Base-by-base conservation (phyloP, 2,888 invertebrate genomes). In the Temnothorax ravouxi region DNA sequence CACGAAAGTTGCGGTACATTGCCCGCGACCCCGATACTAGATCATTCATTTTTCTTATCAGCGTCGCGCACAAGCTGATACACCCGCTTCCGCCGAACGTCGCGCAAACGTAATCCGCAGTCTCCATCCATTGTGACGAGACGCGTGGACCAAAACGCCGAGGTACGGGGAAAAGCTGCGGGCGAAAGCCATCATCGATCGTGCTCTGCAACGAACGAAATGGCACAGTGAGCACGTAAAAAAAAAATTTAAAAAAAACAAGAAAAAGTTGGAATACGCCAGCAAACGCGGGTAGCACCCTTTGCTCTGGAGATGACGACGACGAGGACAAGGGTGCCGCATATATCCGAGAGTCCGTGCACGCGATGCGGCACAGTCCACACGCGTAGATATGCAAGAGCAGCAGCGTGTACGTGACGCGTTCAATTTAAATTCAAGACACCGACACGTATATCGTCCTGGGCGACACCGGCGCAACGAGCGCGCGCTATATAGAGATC, bases 361-460 rank as follows among this genome's bases (percentile, higher is more conserved):
- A 79, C 59, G 79, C 59, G 71, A 71, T 72, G 72, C 38, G 50
- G 50, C 13, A 59, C 47, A 71, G 59, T 59, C 18, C 81, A 41
- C 29, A 44, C 52, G 41, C 8, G 15, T 66, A 67, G 59, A 71
- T 80, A 72, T 80, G 72, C 59, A 80, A 34, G 47, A 80, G 59
- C 59, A 50, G 47, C 72, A 38, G 38, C 72, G 72, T 80, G 79
- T 80, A 80, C 72, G 79, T 80, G 64, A 74, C 56, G 76, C 59
- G 62, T 86, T 84, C 86, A 81, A 86, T 86, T 86, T 84, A 81
- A 80, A 86, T 86, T 86, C 84, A 81, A 86, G 84, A 69, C 81
- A 81, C 80, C 59, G 71, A 76, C 84, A 76, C 84, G 81, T 84
- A 81, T 80, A 81, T 80, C 86, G 75, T 72, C 38, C 25, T 38